Conservation (phyloP, 2,113 vertebrate genomes). For the Ptychochromis oligacanthus region DNA sequence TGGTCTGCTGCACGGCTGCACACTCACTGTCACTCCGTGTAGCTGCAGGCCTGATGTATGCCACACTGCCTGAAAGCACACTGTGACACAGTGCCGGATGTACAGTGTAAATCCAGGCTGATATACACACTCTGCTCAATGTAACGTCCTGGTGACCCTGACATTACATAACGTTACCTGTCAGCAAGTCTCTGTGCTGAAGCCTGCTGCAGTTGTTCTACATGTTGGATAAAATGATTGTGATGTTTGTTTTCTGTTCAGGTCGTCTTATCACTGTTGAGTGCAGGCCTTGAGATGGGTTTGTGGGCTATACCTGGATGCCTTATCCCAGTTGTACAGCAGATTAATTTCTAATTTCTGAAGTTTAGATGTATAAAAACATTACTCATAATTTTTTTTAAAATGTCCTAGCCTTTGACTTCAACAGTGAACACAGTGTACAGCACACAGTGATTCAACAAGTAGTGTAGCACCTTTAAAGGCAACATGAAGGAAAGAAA, state of each 20-base stretch:
- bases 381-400: neutral
- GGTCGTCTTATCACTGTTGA: too few relatives aligned
- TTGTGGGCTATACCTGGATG: too few relatives aligned
- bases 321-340: neutral
- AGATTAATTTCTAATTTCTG: neutral
- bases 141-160: conserved; percentile 27
- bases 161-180: neutral
- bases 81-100: conserved; percentile 5
- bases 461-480: neutral
- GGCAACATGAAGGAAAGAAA: too few relatives aligned
- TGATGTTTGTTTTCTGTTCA: neutral
- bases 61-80: neutral
- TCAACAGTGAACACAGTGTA: too few relatives aligned
- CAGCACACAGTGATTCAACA: neutral
- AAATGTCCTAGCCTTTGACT: fast-evolving
- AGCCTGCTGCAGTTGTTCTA: neutral
- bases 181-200: neutral
- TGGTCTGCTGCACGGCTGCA: conserved; percentile 33
- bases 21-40: neutral
- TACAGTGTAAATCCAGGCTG: conserved; percentile 21
- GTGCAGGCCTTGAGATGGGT: too few relatives aligned
- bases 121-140: neutral
- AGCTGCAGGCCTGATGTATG: conserved; percentile 29
- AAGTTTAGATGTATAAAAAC: neutral
- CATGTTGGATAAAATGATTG: neutral